Evolutionary conservation across 2,888 invertebrate species (phyloP), one percentile per base, ranked within the genome.

Genomic region (Dicroscelio sp.): DNA sequence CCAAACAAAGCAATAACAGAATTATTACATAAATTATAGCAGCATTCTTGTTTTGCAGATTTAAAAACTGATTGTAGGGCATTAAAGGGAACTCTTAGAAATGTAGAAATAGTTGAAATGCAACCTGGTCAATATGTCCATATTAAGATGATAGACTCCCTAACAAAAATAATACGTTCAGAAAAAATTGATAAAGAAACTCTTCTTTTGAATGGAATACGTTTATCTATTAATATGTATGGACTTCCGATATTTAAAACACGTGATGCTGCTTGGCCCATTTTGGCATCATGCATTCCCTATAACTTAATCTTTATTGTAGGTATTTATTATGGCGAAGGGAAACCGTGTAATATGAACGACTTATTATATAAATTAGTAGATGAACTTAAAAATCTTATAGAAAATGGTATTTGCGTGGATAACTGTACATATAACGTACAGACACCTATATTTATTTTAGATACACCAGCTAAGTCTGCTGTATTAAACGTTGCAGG

Each of bases 271-370:
- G 63, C 78, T 27, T 78, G 78, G 78, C 63, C 78, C 2, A 63
- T 78, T 20, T 78, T 78, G 63, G 63, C n/a, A 20, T 30, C 27
- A 0, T 30, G 60, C 14, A 30, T 30, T 1, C 43, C 63, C 2
- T 43, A 23, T 25, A 63, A 63, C 30, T 27, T 27, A 38, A 60
- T 78, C 17, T 30, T 60, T 35, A 33, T 78, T 14, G 60, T 23
- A 1, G 60, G 78, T 8, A 25, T 78, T 35, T 78, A 78, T 78
- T 78, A 78, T 63, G 78, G 78, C 8, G 30, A 38, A 63, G n/a
- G 30, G 2, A 78, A 78, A 78, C 76, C 76, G 1, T 10, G 25
- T 20, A 63, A 78, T 78, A 78, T 78, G 78, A 78, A 63, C 23
- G 30, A 63, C 8, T 63, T 78, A n/a, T 63, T 78, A 43, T 10